Percentiles rank a stretch among this genome's conserved stretches.
phyloP scores from a whole-genome alignment of 2,113 vertebrate species.

The Lampris megalopsis region DNA sequence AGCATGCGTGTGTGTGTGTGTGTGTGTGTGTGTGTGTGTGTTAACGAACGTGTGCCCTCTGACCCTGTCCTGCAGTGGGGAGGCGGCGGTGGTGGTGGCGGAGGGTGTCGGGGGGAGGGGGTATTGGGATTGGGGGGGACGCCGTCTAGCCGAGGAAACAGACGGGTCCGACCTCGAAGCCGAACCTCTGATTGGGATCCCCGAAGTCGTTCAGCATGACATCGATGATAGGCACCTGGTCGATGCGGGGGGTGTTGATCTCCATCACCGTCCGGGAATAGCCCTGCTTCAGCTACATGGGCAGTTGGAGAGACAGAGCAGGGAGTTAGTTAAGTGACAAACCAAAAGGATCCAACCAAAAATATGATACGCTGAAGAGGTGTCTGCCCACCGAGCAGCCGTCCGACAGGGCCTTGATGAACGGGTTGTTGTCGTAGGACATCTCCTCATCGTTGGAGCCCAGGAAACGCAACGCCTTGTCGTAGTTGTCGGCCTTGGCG shows the following conservation, averaged over 20 bases:
- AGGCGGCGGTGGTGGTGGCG: slow-evolving; percentile 78
- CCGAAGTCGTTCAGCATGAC: slow-evolving; percentile 99
- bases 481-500: slow-evolving; percentile 86
- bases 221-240: slow-evolving; percentile 96
- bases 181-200: slow-evolving; percentile 96
- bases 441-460: slow-evolving; percentile 98
- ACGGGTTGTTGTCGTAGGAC: slow-evolving; percentile 95
- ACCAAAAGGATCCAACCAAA: background rate
- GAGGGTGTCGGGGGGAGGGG: slow-evolving; percentile 73
- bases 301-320: background rate
- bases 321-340: background rate
- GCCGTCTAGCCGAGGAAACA: slow-evolving; percentile 95
- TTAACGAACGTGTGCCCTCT: slow-evolving; percentile 60
- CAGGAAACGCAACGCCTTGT: slow-evolving; percentile 95
- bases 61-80: slow-evolving; percentile 84
- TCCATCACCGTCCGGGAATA: slow-evolving; percentile 93
- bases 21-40: too few relatives aligned
- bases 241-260: slow-evolving; percentile 98
- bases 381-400: slow-evolving; percentile 90
- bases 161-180: slow-evolving; percentile 96
- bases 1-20: slow-evolving; percentile 52
- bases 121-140: slow-evolving; percentile 69
- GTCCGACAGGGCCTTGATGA: slow-evolving; percentile 91
- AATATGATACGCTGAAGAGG: background rate
- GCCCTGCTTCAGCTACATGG: slow-evolving; percentile 90